phyloP scores from a whole-genome alignment of 2,888 invertebrate genomes.

The Axea sp. region DNA sequence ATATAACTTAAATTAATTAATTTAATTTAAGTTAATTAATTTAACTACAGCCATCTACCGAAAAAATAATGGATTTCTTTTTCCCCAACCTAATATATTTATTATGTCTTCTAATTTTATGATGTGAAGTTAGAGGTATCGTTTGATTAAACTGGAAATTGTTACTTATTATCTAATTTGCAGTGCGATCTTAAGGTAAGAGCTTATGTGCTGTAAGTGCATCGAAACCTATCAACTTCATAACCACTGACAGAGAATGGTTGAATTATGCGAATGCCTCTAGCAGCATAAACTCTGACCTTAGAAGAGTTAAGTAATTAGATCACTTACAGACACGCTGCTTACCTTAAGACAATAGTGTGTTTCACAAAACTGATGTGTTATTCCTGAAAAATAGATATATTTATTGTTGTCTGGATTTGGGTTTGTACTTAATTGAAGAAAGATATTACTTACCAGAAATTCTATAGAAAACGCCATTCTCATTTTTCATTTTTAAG shows the following conservation, averaged over 20 bases:
- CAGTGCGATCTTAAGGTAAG: slow-evolving; percentile 76
- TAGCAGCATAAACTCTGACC: slow-evolving; percentile 73
- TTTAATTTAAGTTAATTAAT: too few relatives aligned
- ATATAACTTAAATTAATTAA: too few relatives aligned
- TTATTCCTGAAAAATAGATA: slow-evolving; percentile 65
- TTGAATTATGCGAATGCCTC: slow-evolving; percentile 53
- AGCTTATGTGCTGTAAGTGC: slow-evolving; percentile 80
- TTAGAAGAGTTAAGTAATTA: slow-evolving; percentile 64
- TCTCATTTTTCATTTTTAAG: slow-evolving; percentile 11
- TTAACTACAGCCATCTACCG: too few relatives aligned
- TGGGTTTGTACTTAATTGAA: slow-evolving; percentile 29
- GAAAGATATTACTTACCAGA: slow-evolving; percentile 42
- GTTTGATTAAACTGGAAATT: too few relatives aligned
- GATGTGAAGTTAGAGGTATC: too few relatives aligned
- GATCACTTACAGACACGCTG: slow-evolving; percentile 70
- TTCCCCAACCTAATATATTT: too few relatives aligned
- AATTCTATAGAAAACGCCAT: slow-evolving; percentile 21
- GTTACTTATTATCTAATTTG: too few relatives aligned
- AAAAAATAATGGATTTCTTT: too few relatives aligned
- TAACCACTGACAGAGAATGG: slow-evolving; percentile 53
- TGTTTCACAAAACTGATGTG: slow-evolving; percentile 55
- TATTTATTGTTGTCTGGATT: slow-evolving; percentile 22
- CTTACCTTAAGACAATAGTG: slow-evolving; percentile 69
- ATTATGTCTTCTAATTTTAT: too few relatives aligned
- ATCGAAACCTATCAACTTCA: slow-evolving; percentile 55